These are phyloP conservation scores for Melolontha melolontha DNA, from an alignment of 2,888 invertebrate species.

Conservation along the genomic window DNA sequence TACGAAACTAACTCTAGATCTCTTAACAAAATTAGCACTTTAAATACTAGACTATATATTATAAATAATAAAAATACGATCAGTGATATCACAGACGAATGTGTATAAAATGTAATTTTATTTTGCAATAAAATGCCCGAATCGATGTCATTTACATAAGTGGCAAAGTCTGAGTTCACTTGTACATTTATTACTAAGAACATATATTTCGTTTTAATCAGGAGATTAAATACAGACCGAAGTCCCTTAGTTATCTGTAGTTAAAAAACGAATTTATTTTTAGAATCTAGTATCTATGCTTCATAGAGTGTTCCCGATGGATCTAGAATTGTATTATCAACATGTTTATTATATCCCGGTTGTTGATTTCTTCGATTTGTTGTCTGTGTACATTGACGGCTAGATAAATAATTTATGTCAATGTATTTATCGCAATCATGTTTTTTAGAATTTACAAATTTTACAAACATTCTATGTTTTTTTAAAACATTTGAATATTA, in stretches of 20 bases:
- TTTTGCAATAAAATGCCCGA: constrained; percentile 2
- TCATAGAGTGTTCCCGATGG: background rate
- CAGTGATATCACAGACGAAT: background rate
- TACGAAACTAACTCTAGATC: too few relatives aligned
- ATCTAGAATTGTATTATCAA: constrained; percentile 11
- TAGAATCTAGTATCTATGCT: background rate
- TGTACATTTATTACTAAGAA: constrained; percentile 1
- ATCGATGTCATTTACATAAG: constrained; percentile 19
- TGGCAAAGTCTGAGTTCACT: constrained; percentile 20
- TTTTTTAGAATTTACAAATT: background rate
- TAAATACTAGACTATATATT: background rate
- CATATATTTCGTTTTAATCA: background rate
- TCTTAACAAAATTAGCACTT: background rate
- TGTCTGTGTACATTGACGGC: background rate
- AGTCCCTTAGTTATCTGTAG: background rate
- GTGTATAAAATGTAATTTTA: constrained; percentile 5
- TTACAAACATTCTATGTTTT: too few relatives aligned
- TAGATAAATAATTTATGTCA: background rate
- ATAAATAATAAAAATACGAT: background rate
- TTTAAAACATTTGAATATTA: constrained; percentile 4
- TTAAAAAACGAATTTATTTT: constrained; percentile 12
- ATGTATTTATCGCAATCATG: background rate
- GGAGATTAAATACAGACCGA: constrained; percentile 5
- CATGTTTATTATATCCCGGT: background rate
- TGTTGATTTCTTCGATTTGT: background rate